phyloP scores from a whole-genome alignment of 1,140 invertebrate genomes.

The Mylabris phalerata region DNA sequence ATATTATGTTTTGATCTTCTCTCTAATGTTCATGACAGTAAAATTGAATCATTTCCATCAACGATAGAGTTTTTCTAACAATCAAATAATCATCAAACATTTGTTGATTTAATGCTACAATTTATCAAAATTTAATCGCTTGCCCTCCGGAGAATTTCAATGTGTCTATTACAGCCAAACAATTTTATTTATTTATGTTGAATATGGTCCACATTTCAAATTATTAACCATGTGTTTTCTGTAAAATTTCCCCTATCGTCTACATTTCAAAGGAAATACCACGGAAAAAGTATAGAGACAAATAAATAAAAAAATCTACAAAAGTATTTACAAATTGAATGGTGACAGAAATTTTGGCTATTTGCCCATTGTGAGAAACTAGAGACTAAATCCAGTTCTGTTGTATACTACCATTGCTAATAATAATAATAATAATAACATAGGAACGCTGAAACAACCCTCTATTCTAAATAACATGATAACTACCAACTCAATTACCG shows the following conservation, averaged over 20 bases:
- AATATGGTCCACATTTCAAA: neutral
- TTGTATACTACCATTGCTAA: neutral
- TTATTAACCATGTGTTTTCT: neutral
- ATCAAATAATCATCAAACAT: too few species aligned
- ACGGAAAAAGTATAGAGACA: neutral
- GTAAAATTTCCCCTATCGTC: neutral
- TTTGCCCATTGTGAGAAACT: neutral
- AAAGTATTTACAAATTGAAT: neutral
- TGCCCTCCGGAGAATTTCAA: too few species aligned
- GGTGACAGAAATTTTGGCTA: neutral
- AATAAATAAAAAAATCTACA: neutral
- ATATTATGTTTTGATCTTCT: too few species aligned
- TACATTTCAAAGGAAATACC: slow-evolving; percentile 3
- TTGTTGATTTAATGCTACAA: too few species aligned
- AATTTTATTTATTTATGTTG: neutral
- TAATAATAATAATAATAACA: neutral
- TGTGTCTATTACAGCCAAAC: too few species aligned
- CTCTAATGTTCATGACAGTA: too few species aligned
- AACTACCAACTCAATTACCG: slow-evolving; percentile 5
- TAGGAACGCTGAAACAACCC: neutral
- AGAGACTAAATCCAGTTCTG: neutral
- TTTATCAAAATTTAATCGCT: too few species aligned
- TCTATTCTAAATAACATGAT: neutral
- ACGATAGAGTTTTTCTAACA: too few species aligned
- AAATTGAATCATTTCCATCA: too few species aligned